phyloP scores from a whole-genome alignment of 2,888 invertebrate genomes.

The Thelaira solivaga region DNA sequence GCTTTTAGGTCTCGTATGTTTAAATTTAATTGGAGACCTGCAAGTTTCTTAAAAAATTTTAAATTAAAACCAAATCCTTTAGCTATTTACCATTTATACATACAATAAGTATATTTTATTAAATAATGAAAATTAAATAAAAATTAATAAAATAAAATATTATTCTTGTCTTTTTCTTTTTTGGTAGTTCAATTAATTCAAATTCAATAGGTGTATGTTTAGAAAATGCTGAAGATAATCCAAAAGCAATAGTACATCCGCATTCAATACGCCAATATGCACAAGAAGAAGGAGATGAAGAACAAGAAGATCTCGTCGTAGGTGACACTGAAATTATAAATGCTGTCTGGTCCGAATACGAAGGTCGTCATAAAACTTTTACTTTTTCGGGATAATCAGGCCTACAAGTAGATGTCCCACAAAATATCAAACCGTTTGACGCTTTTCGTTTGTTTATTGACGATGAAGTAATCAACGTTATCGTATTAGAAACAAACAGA shows the following conservation, averaged over 20 bases:
- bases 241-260: not conserved
- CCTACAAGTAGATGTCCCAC: too few relatives aligned
- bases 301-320: too few relatives aligned
- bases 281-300: conserved; percentile 17
- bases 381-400: too few relatives aligned
- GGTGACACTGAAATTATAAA: too few relatives aligned
- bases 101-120: not conserved
- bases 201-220: not conserved
- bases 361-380: too few relatives aligned
- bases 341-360: too few relatives aligned
- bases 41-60: not conserved
- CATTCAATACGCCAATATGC: not conserved
- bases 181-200: not conserved
- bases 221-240: not conserved
- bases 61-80: conserved; percentile 1
- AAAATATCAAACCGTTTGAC: conserved; percentile 1
- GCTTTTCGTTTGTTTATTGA: conserved; percentile 10
- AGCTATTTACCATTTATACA: not conserved
- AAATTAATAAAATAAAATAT: too few relatives aligned
- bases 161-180: not conserved
- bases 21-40: conserved; percentile 4
- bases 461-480: conserved; percentile 9
- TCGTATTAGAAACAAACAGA: too few relatives aligned
- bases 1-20: conserved; percentile 17
- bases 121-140: not conserved